Conservation (phyloP, 1,140 invertebrate species). For the Eubasilissa regina region DNA sequence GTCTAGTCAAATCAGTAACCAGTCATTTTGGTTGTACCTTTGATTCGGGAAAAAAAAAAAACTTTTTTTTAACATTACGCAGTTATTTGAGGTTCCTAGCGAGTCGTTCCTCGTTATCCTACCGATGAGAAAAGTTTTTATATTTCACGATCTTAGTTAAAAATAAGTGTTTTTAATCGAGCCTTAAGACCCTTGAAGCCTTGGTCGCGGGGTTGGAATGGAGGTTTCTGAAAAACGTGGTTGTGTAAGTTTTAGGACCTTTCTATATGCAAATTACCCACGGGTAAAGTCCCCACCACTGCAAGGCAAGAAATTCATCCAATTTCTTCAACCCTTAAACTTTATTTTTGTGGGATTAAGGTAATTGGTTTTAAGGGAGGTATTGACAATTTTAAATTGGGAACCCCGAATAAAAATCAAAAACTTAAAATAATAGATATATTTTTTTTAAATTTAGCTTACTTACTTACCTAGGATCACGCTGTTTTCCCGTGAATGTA, state of each 20-base stretch:
- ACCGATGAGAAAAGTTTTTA: background rate
- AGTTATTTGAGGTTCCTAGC: too few relatives aligned
- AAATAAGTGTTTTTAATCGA: background rate
- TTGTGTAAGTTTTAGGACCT: constrained; percentile 3
- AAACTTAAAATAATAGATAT: too few relatives aligned
- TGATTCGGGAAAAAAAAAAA: too few relatives aligned
- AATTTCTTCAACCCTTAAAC: background rate
- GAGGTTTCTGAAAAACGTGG: background rate
- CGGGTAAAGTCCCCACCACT: background rate
- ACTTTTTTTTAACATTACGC: too few relatives aligned
- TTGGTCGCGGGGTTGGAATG: background rate
- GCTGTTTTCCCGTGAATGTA: too few relatives aligned
- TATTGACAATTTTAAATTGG: too few relatives aligned
- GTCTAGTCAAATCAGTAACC: too few relatives aligned
- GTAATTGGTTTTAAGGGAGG: too few relatives aligned
- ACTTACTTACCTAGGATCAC: background rate
- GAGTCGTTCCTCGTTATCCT: too few relatives aligned
- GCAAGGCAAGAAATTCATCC: constrained; percentile 19
- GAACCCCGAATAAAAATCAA: too few relatives aligned
- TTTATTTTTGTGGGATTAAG: too few relatives aligned
- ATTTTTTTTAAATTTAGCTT: background rate
- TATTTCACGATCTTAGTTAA: background rate
- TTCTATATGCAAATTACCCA: constrained; percentile 24
- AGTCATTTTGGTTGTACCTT: too few relatives aligned
- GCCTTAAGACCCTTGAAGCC: background rate